phyloP scores from a whole-genome alignment of 2,888 invertebrate species.

The Agonopterix arenella region DNA sequence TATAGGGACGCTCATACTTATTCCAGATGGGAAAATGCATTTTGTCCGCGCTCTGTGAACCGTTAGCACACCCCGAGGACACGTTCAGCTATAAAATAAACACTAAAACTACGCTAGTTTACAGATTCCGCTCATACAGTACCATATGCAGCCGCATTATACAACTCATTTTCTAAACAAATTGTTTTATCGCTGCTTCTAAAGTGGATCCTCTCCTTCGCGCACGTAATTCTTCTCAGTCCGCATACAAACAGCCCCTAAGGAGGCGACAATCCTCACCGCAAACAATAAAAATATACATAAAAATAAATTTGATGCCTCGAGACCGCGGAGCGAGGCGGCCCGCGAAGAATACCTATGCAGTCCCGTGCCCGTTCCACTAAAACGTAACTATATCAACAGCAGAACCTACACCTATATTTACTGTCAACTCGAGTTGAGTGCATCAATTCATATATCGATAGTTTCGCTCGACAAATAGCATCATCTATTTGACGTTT shows the following conservation, averaged over 20 bases:
- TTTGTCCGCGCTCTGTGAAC: constrained; percentile 28
- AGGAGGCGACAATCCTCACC: constrained; percentile 69
- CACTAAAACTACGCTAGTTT: constrained; percentile 31
- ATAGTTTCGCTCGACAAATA: constrained; percentile 45
- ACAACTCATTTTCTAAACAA: constrained; percentile 61
- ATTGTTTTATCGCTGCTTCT: constrained; percentile 67
- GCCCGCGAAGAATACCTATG: constrained; percentile 3
- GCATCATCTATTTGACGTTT: constrained; percentile 30
- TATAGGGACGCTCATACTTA: constrained; percentile 16
- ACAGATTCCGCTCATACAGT: constrained; percentile 37
- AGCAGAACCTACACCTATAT: too few relatives aligned
- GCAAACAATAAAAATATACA: constrained; percentile 72
- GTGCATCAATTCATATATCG: constrained; percentile 30
- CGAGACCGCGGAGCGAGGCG: background rate
- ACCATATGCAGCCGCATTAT: constrained; percentile 45
- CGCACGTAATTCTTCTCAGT: constrained; percentile 66
- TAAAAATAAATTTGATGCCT: constrained; percentile 70
- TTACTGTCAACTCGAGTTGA: background rate
- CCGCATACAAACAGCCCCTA: constrained; percentile 71
- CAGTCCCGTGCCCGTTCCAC: constrained; percentile 17
- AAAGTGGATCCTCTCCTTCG: constrained; percentile 56
- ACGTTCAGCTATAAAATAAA: constrained; percentile 45
- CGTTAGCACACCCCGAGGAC: constrained; percentile 36
- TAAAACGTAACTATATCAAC: constrained; percentile 10
- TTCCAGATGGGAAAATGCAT: constrained; percentile 43